Percentiles rank a stretch among this genome's conserved stretches.
Evolutionary conservation across 2,888 invertebrate species (phyloP).

Genomic region (Drosophila pseudotakahashii): DNA sequence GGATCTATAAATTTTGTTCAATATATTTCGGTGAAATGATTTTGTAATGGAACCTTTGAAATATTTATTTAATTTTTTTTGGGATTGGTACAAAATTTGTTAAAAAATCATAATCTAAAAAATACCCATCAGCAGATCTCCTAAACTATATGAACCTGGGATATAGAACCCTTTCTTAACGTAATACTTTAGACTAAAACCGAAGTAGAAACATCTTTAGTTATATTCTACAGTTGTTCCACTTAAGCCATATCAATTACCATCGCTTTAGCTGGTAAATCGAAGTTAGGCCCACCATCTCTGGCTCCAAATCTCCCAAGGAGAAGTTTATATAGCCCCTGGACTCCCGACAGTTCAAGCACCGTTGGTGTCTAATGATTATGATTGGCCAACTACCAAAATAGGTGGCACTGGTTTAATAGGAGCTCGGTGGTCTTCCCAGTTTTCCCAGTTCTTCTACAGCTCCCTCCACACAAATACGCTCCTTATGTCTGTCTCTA

Average conservation of each 20-base stretch:
- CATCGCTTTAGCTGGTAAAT: slow-evolving; percentile 8
- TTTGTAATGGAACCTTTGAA: neutral
- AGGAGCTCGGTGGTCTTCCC: slow-evolving; percentile 38
- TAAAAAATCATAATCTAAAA: too few species aligned
- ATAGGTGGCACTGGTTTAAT: slow-evolving; percentile 80
- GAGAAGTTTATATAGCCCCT: neutral
- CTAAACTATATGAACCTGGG: too few species aligned
- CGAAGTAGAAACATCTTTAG: neutral
- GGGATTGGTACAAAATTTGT: too few species aligned
- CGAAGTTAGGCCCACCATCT: slow-evolving; percentile 4
- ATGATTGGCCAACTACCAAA: slow-evolving; percentile 75
- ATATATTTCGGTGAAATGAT: neutral
- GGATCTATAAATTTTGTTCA: neutral
- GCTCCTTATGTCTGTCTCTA: slow-evolving; percentile 58
- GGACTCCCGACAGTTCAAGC: slow-evolving; percentile 22
- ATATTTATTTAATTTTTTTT: too few species aligned
- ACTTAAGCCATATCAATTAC: neutral
- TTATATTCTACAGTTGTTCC: too few species aligned
- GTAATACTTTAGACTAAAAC: too few species aligned
- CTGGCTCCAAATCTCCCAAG: slow-evolving; percentile 9
- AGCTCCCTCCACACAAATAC: slow-evolving; percentile 2
- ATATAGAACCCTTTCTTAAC: too few species aligned
- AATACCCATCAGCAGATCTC: too few species aligned
- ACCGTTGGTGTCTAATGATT: slow-evolving; percentile 71
- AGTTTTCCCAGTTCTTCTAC: slow-evolving; percentile 18